Base-by-base conservation (phyloP, 1,140 invertebrate genomes). In the Daktulosphaira vitifoliae region DNA sequence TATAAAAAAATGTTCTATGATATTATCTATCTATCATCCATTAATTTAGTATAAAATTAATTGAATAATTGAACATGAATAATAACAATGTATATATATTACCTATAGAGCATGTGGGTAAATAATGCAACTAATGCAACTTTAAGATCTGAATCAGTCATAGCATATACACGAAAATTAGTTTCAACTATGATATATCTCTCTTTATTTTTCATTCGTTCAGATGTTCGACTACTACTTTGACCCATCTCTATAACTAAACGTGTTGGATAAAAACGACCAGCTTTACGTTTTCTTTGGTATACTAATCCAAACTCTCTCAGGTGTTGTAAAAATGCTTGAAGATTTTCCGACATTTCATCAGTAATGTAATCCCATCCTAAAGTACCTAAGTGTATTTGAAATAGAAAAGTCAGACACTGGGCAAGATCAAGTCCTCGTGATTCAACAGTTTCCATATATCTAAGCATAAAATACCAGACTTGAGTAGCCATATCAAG, bases 221-320 rank as follows among this genome's bases (percentile, higher is more conserved):
- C 64, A 76, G 76, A 33, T 77, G 77, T 75, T 68, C 73, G 72
- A 25, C 75, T 71, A 56, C 76, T 69, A 56, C 76, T 77, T 74
- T 80, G 81, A 3, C 82, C 84, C 65, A 98, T 86, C 77, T 96
- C 94, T 29, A 97, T 78, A 7, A 92, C 92, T 67, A 97, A 78
- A 68, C 90, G 81, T 2, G 95, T 98, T 13, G 94, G 94, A 81
- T 97, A 97, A 79, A 96, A 98, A 49, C 78, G 78, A 20, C 90
- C 88, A 42, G 88, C 90, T 78, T 90, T 92, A 33, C 92, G 80
- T 78, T 95, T 96, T 73, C 92, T 81, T 79, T 96, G 94, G 76
- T 96, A 98, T 20, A 98, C 92, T 33, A 99, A 80, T 29, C 96
- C 96, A 78, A 98, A 95, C 77, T 98, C 96, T 71, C 96, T 76